Percentiles rank a stretch among this genome's conserved stretches.
phyloP scores from a whole-genome alignment of 1,140 invertebrate species.

The Pseudomyrmex gracilis region DNA sequence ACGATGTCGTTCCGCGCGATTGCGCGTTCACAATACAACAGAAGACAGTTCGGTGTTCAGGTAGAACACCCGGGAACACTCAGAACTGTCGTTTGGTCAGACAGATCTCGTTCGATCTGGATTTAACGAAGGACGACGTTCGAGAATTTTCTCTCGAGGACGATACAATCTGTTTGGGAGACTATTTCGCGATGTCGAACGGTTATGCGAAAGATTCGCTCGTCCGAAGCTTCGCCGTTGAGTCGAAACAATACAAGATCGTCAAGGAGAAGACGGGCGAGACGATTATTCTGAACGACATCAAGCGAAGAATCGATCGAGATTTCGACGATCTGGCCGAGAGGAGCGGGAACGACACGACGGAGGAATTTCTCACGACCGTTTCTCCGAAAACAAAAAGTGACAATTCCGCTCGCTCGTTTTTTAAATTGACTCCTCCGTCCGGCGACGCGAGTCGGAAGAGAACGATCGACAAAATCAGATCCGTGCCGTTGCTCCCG shows the following conservation, averaged over 20 bases:
- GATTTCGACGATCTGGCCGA: slow-evolving; percentile 61
- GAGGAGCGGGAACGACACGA: slow-evolving; percentile 27
- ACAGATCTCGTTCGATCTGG: neutral
- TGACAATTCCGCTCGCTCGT: neutral
- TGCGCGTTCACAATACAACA: neutral
- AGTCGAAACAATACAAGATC: slow-evolving; percentile 12
- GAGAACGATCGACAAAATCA: neutral
- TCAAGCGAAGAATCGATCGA: slow-evolving; percentile 69
- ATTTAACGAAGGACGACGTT: slow-evolving; percentile 1
- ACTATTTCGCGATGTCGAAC: neutral
- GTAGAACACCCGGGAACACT: neutral
- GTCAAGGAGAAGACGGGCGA: slow-evolving; percentile 48
- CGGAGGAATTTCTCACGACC: slow-evolving; percentile 36
- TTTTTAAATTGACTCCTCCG: neutral
- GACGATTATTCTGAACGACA: slow-evolving; percentile 54
- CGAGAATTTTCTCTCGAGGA: slow-evolving; percentile 2
- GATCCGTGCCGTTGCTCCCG: neutral
- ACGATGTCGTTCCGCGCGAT: neutral
- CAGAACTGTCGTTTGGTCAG: neutral
- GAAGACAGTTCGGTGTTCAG: neutral
- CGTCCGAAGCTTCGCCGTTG: neutral
- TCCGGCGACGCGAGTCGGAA: too few relatives aligned
- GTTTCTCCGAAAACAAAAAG: neutral
- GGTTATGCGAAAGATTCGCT: neutral
- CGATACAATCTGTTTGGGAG: neutral